A percentile compares a stretch with the other conserved stretches of the same genome.
Evolutionary conservation across 2,888 invertebrate genomes (phyloP).

Genomic region (Geophilus truncorum): DNA sequence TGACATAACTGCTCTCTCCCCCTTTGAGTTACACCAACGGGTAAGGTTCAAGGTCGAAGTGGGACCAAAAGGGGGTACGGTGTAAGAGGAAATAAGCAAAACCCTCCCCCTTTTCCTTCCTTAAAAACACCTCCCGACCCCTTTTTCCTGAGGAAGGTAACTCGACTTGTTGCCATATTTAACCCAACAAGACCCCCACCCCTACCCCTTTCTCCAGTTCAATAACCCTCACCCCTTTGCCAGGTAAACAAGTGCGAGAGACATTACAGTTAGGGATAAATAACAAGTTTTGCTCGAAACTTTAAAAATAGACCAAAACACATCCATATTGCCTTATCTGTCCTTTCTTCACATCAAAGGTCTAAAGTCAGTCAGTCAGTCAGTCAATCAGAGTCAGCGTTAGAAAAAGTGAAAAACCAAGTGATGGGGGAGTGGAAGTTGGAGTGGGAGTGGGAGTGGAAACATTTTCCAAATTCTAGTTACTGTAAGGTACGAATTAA

Average conservation of each 20-base stretch:
- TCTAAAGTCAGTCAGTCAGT: not conserved
- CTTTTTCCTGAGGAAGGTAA: not conserved
- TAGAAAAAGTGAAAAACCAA: not conserved
- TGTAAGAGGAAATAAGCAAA: not conserved
- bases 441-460: too few species aligned
- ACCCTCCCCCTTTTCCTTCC: not conserved
- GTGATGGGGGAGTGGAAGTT: too few species aligned
- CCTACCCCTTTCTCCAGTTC: not conserved
- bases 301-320: not conserved
- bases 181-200: not conserved
- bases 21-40: conserved; percentile 14
- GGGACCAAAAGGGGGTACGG: conserved; percentile 8
- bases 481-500: too few species aligned
- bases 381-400: too few species aligned
- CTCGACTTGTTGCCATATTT: conserved; percentile 4
- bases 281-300: not conserved
- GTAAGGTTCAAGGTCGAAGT: conserved; percentile 4
- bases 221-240: conserved; percentile 3
- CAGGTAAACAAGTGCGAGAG: not conserved
- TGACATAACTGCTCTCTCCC: not conserved
- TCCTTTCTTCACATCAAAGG: not conserved
- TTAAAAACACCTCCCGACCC: not conserved
- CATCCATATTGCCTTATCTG: not conserved
- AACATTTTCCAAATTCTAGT: too few species aligned
- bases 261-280: not conserved